Percentiles rank a stretch among this genome's conserved stretches.
These are phyloP conservation scores for Dipus sagitta DNA, from an alignment of 2,797 vertebrate species.

Conservation along the genomic window DNA sequence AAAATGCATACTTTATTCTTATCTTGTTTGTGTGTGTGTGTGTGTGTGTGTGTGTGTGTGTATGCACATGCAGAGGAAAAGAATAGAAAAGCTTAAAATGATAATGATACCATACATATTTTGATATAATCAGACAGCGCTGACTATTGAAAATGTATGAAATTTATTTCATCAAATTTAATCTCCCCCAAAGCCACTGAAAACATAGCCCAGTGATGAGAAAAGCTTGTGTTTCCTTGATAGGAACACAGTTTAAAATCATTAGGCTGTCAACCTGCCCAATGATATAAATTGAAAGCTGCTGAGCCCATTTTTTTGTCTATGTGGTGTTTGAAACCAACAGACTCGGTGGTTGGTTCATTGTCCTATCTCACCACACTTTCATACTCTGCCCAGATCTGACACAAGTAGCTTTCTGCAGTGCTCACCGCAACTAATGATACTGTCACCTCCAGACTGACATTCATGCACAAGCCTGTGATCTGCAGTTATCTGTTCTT, in stretches of 20 bases:
- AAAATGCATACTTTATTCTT: slow-evolving; percentile 8
- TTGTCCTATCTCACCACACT: neutral
- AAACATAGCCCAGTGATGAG: slow-evolving; percentile 58
- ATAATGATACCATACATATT: slow-evolving; percentile 1
- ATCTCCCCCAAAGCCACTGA: neutral
- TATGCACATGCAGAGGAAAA: neutral
- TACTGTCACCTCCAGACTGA: neutral
- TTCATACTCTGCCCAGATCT: neutral
- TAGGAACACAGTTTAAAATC: slow-evolving; percentile 49
- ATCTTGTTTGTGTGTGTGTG: neutral
- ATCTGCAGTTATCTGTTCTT: neutral
- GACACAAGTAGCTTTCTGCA: slow-evolving; percentile 17
- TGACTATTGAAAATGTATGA: slow-evolving; percentile 25
- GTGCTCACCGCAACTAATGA: neutral
- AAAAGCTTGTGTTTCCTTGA: slow-evolving; percentile 45
- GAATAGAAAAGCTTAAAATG: slow-evolving; percentile 52
- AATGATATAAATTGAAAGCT: slow-evolving; percentile 55
- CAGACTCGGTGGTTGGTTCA: slow-evolving; percentile 20
- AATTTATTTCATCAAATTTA: slow-evolving; percentile 39
- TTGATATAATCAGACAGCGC: slow-evolving; percentile 37
- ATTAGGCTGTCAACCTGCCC: slow-evolving; percentile 27
- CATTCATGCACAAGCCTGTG: neutral
- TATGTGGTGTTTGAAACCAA: slow-evolving; percentile 2
- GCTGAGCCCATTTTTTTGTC: neutral
- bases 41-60: neutral